These are phyloP conservation scores for Formica exsecta DNA, from an alignment of 1,140 invertebrate genomes.

Conservation along the genomic window DNA sequence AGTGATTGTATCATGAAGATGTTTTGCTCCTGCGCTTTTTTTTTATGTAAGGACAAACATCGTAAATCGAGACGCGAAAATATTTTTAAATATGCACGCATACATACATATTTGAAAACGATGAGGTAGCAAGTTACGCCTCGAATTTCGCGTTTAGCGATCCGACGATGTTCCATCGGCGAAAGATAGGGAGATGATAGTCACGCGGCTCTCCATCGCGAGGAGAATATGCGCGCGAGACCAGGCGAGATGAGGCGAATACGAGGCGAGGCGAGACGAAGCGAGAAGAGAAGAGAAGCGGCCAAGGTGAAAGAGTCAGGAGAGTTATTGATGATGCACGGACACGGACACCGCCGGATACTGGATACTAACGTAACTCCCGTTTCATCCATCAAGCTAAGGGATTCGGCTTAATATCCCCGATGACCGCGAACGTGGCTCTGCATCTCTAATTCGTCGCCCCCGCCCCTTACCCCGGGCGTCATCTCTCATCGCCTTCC, in stretches of 20 bases:
- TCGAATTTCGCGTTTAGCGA: not conserved
- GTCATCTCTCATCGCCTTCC: slow-evolving; percentile 57
- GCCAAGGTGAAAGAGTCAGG: slow-evolving; percentile 64
- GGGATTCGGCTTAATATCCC: slow-evolving; percentile 75
- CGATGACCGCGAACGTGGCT: slow-evolving; percentile 74
- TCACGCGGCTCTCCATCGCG: slow-evolving; percentile 31
- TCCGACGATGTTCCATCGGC: not conserved
- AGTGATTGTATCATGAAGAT: slow-evolving; percentile 55
- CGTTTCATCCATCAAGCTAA: slow-evolving; percentile 78
- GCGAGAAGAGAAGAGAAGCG: slow-evolving; percentile 31
- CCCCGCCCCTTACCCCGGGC: slow-evolving; percentile 42
- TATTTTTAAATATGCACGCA: no score
- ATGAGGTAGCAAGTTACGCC: not conserved
- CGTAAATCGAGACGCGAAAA: no score
- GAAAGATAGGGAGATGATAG: not conserved
- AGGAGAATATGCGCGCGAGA: slow-evolving; percentile 30
- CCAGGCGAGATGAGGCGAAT: slow-evolving; percentile 23
- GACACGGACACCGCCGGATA: slow-evolving; percentile 74
- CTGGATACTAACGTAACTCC: slow-evolving; percentile 76
- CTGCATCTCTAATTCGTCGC: slow-evolving; percentile 76
- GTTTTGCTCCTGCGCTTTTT: slow-evolving; percentile 62
- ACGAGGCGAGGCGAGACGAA: not conserved
- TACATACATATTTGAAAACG: no score
- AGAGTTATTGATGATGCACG: slow-evolving; percentile 77
- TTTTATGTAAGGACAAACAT: not conserved